Percentiles rank a stretch among this genome's conserved stretches.
These are phyloP conservation scores for Zaprionus capensis DNA, from an alignment of 1,140 invertebrate species.

Conservation along the genomic window DNA sequence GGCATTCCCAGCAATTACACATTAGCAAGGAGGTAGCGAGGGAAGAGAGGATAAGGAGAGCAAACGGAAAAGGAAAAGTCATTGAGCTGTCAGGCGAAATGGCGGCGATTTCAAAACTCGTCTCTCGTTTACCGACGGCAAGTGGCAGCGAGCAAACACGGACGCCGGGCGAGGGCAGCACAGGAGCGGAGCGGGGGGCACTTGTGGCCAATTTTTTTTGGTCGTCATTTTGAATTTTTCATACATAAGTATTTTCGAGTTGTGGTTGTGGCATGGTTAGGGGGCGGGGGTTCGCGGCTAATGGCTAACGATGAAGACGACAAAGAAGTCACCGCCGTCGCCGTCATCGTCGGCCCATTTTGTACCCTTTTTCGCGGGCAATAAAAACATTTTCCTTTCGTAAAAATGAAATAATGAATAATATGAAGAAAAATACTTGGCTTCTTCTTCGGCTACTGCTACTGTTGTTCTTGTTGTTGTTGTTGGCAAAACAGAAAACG, in stretches of 20 bases:
- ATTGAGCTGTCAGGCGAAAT: conserved; percentile 66
- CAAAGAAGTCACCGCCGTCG: conserved; percentile 29
- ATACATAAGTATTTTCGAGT: conserved; percentile 55
- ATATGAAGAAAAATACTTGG: conserved; percentile 81
- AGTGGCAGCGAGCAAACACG: not conserved
- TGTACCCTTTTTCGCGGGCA: conserved; percentile 80
- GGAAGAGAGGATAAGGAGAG: not conserved
- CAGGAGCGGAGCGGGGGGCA: not conserved
- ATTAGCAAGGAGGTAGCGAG: conserved; percentile 33
- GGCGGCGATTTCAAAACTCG: conserved; percentile 49
- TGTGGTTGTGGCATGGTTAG: not conserved
- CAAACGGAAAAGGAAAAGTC: conserved; percentile 67
- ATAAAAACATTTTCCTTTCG: conserved; percentile 79
- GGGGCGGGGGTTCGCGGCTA: conserved; percentile 37
- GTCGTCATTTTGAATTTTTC: conserved; percentile 70
- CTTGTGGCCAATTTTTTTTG: conserved; percentile 44
- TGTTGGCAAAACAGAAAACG: conserved; percentile 71
- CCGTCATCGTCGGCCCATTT: conserved; percentile 54
- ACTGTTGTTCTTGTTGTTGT: conserved; percentile 27
- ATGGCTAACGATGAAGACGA: conserved; percentile 66
- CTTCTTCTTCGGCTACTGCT: conserved; percentile 11
- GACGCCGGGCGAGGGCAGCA: not conserved
- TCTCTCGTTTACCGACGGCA: conserved; percentile 64
- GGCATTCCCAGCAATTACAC: conserved; percentile 63
- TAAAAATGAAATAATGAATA: conserved; percentile 74